Evolutionary conservation across 2,797 vertebrate species (phyloP).

Genomic region (Phoeniculus purpureus): DNA sequence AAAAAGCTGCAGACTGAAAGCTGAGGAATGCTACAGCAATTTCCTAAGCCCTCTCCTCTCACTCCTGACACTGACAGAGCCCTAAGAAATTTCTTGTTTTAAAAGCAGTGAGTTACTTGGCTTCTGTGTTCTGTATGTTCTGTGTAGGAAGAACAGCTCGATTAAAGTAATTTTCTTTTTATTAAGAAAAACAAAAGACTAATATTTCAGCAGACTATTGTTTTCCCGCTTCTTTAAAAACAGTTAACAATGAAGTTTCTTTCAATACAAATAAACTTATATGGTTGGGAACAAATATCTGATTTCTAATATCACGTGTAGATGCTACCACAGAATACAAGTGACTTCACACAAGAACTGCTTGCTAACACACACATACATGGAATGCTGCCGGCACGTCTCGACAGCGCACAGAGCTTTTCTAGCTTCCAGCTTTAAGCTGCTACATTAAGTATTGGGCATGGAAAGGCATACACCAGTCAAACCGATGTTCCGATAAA

Average conservation of each 20-base stretch:
- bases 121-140: background rate
- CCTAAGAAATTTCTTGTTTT: background rate
- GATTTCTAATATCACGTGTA: background rate
- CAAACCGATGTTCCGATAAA: background rate
- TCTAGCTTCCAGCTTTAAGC: background rate
- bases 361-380: slow-evolving; percentile 33
- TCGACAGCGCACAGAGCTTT: background rate
- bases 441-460: background rate
- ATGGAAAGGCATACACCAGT: slow-evolving; percentile 25
- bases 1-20: background rate
- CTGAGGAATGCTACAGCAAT: background rate
- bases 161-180: background rate
- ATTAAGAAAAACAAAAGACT: background rate
- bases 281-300: background rate
- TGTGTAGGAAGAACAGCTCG: background rate
- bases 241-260: background rate
- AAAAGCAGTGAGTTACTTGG: background rate
- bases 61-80: background rate
- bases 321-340: background rate
- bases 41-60: background rate
- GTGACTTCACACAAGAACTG: slow-evolving; percentile 19
- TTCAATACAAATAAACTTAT: background rate
- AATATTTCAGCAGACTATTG: background rate
- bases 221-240: background rate
- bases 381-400: background rate